Percentiles rank a stretch among this genome's conserved stretches.
Conservation (phyloP, 2,113 vertebrate genomes). For the Oryzias celebensis region DNA sequence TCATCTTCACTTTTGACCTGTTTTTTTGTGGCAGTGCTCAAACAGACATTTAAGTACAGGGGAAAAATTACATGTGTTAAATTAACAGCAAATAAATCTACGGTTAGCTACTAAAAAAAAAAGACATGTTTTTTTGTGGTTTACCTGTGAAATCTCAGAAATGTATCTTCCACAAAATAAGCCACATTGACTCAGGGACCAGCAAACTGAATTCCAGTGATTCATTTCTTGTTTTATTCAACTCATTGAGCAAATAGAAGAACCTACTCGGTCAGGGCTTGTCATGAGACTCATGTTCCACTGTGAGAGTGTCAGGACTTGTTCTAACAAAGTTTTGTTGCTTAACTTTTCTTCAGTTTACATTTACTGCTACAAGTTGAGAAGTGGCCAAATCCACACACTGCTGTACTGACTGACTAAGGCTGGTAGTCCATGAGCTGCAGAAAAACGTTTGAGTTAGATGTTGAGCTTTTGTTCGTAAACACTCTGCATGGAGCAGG, state of each 20-base stretch:
- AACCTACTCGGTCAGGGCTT: not conserved
- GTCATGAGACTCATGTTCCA: slow-evolving; percentile 5
- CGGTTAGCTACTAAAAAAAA: too few relatives aligned
- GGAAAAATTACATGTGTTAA: slow-evolving; percentile 7
- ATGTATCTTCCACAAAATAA: slow-evolving; percentile 15
- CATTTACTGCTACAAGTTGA: slow-evolving; percentile 28
- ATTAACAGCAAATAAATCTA: too few relatives aligned
- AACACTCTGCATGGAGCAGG: not conserved
- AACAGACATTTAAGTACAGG: slow-evolving; percentile 3
- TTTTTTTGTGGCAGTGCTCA: not conserved
- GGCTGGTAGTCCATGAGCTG: slow-evolving; percentile 8
- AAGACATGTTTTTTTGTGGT: not conserved
- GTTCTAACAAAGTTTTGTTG: slow-evolving; percentile 36
- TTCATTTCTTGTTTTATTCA: slow-evolving; percentile 36
- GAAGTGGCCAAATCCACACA: slow-evolving; percentile 41
- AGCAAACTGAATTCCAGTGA: slow-evolving; percentile 24
- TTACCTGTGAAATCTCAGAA: slow-evolving; percentile 29
- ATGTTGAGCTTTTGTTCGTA: not conserved
- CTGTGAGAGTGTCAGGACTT: slow-evolving; percentile 21
- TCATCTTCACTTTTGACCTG: slow-evolving; percentile 3
- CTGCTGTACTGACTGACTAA: slow-evolving; percentile 42
- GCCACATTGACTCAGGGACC: slow-evolving; percentile 54
- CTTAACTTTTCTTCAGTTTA: not conserved
- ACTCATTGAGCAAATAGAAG: slow-evolving; percentile 9
- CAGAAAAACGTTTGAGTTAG: not conserved